These are phyloP conservation scores for Platichthys stellatus DNA, from an alignment of 2,113 vertebrate species.

Conservation along the genomic window DNA sequence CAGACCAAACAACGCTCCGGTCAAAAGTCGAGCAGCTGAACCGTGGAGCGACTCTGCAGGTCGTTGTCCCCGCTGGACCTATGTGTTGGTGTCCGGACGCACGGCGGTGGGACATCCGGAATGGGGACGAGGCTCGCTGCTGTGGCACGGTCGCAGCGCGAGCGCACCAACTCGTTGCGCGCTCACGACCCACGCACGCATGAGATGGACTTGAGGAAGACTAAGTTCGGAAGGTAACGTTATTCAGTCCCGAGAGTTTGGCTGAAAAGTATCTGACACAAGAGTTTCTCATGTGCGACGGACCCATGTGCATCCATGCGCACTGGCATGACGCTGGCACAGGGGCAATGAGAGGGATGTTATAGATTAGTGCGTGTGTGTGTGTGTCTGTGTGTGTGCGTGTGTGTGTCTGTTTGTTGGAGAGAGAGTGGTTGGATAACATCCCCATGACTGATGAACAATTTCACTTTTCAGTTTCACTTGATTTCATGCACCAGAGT, in stretches of 20 bases:
- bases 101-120: conserved; percentile 71
- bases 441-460: background rate
- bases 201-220: conserved; percentile 91
- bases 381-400: background rate
- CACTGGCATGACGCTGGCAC: conserved; percentile 40
- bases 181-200: conserved; percentile 18
- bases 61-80: conserved; percentile 30
- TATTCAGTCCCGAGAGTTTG: background rate
- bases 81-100: conserved; percentile 46
- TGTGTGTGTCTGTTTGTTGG: too few species aligned
- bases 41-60: background rate
- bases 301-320: conserved; percentile 52
- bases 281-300: conserved; percentile 5
- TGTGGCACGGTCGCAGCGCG: conserved; percentile 38
- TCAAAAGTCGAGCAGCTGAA: background rate
- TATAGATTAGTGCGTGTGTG: conserved; percentile 56
- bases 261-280: background rate
- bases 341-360: conserved; percentile 38
- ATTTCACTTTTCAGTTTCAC: background rate
- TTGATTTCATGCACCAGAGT: too few species aligned
- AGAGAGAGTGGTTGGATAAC: background rate
- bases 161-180: conserved; percentile 27
- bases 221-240: conserved; percentile 89
- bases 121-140: conserved; percentile 47
- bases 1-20: background rate